phyloP scores from a whole-genome alignment of 1,140 invertebrate species.

The Melanaphis sacchari region DNA sequence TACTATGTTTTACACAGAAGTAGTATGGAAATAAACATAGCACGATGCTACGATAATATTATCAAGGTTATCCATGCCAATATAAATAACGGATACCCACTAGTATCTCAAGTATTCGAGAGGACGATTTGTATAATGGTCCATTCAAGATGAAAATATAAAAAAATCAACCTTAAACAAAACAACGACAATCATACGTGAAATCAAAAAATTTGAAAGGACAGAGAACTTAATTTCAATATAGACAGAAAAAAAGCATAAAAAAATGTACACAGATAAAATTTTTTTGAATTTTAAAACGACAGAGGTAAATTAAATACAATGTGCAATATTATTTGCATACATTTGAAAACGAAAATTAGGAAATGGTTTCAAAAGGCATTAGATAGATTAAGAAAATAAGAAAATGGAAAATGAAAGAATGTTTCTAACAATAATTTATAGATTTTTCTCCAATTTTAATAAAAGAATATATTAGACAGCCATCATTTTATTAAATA shows the following conservation, averaged over 20 bases:
- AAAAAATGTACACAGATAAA: background rate
- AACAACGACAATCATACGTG: background rate
- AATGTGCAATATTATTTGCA: background rate
- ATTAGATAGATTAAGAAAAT: background rate
- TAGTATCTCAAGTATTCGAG: background rate
- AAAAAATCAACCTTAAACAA: background rate
- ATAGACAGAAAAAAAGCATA: background rate
- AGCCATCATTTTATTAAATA: background rate
- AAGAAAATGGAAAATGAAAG: background rate
- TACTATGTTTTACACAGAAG: background rate
- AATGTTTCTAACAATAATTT: background rate
- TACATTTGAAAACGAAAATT: background rate
- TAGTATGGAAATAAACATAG: background rate
- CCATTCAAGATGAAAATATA: background rate
- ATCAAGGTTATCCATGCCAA: background rate
- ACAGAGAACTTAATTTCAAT: background rate
- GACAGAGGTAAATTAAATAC: background rate
- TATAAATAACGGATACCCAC: background rate
- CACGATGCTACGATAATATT: background rate
- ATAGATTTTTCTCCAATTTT: background rate
- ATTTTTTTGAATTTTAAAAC: background rate
- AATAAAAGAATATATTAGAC: background rate
- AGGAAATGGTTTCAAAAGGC: background rate
- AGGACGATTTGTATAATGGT: background rate
- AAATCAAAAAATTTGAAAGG: background rate